Conservation (phyloP, 1,140 invertebrate species). For the Archivesica marissinica region DNA sequence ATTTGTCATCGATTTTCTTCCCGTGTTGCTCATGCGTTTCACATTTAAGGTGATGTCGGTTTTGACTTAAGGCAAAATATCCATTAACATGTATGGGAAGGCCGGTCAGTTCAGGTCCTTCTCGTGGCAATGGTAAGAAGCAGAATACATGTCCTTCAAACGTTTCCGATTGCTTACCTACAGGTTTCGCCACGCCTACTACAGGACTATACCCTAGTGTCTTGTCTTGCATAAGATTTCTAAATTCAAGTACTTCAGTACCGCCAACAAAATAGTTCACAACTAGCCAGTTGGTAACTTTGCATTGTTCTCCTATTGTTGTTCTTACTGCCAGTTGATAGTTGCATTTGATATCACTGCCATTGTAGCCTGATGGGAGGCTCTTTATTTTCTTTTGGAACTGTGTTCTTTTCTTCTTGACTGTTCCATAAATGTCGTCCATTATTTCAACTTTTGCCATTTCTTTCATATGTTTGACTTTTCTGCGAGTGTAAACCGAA, state of each 20-base stretch:
- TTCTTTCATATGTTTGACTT: not conserved
- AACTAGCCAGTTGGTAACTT: constrained; percentile 16
- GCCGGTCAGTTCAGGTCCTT: constrained; percentile 65
- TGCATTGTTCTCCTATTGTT: not conserved
- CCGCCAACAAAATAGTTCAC: constrained; percentile 43
- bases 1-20: constrained; percentile 63
- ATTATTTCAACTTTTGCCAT: not conserved
- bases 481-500: not conserved
- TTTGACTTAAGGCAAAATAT: constrained; percentile 74
- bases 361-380: not conserved
- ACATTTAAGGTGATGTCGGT: constrained; percentile 75
- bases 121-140: constrained; percentile 75
- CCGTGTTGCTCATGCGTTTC: constrained; percentile 57
- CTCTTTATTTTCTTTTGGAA: not conserved
- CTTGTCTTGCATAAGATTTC: constrained; percentile 13
- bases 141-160: constrained; percentile 72
- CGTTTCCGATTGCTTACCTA: not conserved
- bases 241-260: constrained; percentile 29
- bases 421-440: not conserved
- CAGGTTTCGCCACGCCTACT: constrained; percentile 35
- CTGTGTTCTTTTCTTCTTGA: not conserved
- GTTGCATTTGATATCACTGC: not conserved
- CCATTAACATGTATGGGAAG: constrained; percentile 77
- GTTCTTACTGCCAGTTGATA: not conserved
- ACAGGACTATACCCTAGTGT: constrained; percentile 31